Evolutionary conservation across 2,113 vertebrate species (phyloP).

Genomic region (Mesitornis unicolor): DNA sequence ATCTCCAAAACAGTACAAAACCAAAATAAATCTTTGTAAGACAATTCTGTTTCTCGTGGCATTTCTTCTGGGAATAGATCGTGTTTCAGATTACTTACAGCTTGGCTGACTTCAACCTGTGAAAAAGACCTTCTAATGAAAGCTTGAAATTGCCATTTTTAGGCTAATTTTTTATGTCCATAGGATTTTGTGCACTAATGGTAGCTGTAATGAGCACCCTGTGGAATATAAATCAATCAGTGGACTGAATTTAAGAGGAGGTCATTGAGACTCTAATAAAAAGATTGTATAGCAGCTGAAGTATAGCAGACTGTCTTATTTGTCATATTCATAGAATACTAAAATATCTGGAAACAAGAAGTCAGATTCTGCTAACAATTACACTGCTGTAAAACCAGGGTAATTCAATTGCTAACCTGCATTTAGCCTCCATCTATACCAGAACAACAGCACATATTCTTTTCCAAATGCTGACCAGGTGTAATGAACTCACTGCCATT

Average conservation of each 20-base stretch:
- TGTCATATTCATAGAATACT: background rate
- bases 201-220: slow-evolving; percentile 14
- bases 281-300: background rate
- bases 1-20: background rate
- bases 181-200: background rate
- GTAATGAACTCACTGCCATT: background rate
- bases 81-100: slow-evolving; percentile 5
- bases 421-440: background rate
- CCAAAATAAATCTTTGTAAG: background rate
- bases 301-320: background rate
- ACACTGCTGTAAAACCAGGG: background rate
- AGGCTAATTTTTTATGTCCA: slow-evolving; percentile 23
- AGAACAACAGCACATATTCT: background rate
- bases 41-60: background rate
- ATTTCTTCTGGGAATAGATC: background rate
- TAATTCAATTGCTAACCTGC: background rate
- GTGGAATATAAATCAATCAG: slow-evolving; percentile 32
- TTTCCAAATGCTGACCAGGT: background rate
- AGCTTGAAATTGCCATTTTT: slow-evolving; percentile 25
- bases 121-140: slow-evolving; percentile 12
- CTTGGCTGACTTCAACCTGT: slow-evolving; percentile 15
- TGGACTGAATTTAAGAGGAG: slow-evolving; percentile 15
- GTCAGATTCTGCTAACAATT: background rate
- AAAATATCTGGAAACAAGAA: background rate
- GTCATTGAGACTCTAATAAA: background rate